Percentiles rank a stretch among this genome's conserved stretches.
These are phyloP conservation scores for Leptonema lineaticorne DNA, from an alignment of 1,140 invertebrate genomes.

Conservation along the genomic window DNA sequence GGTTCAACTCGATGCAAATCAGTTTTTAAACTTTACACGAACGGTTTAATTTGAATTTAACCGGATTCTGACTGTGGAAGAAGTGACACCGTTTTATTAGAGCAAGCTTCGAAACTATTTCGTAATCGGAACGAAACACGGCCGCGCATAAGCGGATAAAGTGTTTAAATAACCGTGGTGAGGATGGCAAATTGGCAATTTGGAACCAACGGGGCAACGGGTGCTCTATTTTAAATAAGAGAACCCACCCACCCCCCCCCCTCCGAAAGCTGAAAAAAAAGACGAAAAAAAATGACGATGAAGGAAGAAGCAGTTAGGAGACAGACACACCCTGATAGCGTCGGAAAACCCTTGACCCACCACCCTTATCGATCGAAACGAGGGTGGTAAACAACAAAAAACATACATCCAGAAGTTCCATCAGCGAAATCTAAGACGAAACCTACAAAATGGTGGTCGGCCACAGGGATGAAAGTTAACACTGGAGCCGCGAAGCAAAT, in stretches of 20 bases:
- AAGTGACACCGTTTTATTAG: too few species aligned
- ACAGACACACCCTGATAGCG: neutral
- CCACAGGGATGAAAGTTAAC: too few species aligned
- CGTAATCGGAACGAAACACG: slow-evolving; percentile 9
- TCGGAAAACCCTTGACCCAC: slow-evolving; percentile 11
- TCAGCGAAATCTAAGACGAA: slow-evolving; percentile 1
- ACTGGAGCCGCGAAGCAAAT: too few species aligned
- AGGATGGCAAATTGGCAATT: slow-evolving; percentile 27
- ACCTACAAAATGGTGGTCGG: neutral
- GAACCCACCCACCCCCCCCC: neutral
- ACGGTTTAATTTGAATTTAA: too few species aligned
- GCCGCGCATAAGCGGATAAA: slow-evolving; percentile 18
- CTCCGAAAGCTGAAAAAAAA: slow-evolving; percentile 1
- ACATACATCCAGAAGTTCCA: slow-evolving; percentile 1
- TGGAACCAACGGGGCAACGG: neutral
- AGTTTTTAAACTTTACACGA: too few species aligned
- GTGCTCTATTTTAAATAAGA: slow-evolving; percentile 9
- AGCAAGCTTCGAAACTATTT: neutral
- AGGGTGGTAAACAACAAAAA: slow-evolving; percentile 14
- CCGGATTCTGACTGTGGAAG: too few species aligned
- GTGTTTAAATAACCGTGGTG: slow-evolving; percentile 20
- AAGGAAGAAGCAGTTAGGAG: too few species aligned
- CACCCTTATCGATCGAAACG: slow-evolving; percentile 2
- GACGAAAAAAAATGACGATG: neutral
- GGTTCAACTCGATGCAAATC: too few species aligned